Evolutionary conservation across 2,797 vertebrate genomes (phyloP), one percentile per base, ranked within the genome.

Genomic region (Percopsis omiscomaycus): DNA sequence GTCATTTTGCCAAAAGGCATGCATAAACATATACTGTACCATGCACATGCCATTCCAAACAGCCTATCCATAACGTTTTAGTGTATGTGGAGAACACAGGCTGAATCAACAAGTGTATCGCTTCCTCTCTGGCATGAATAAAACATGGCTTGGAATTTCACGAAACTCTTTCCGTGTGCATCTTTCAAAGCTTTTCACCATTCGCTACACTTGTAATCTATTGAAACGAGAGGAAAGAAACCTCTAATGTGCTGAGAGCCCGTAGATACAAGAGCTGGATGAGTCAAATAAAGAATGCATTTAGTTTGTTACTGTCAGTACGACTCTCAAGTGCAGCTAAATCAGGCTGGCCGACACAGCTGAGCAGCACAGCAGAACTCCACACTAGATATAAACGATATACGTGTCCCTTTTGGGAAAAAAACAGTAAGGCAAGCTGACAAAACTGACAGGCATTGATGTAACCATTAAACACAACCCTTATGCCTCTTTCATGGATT

Each of bases 121-220:
- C 66, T 61, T 54, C 49, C 28, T 56, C 45, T 67, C 64, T 72
- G 73, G 75, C 78, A 69, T 70, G 56, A 78, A 75, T 76, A 71
- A 59, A 59, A 47, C 57, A 46, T 47, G 5, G 28, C 46, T 10
- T 42, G 2, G 70, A 68, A 80, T 80, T 77, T 60, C 48, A 66
- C 60, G 66, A 75, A 84, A 62, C 63, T 37, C 57, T 54, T 66
- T 48, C 47, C 11, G 53, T 52, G 14, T 60, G 65, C 67, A 22
- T 64, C 69, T 48, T 66, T 61, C 55, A 22, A 71, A 77, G 75
- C 48, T 57, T 67, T 84, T 77, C 80, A 61, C 81, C 72, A 73
- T 81, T 76, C 69, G 61, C 61, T 45, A 30, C 53, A 50, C 29
- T 64, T 22, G 48, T 51, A 68, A 56, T 75, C 55, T 60, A 61